These are phyloP conservation scores for Physocephala rufipes DNA, from an alignment of 2,888 invertebrate genomes.

Conservation along the genomic window DNA sequence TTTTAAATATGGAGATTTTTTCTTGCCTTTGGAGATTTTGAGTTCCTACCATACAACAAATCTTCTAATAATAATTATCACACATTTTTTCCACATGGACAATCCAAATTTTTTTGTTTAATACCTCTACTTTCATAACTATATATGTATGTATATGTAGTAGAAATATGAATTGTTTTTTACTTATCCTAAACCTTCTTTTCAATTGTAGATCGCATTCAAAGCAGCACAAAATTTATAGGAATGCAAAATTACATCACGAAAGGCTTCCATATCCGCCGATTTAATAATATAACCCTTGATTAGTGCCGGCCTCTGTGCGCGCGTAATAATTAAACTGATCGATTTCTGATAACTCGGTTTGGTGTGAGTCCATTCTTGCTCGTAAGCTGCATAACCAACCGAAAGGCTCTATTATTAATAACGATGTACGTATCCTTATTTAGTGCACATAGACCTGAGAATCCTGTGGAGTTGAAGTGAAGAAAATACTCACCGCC, in stretches of 20 bases:
- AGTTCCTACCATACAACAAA: too few species aligned
- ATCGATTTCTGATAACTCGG: conserved; percentile 19
- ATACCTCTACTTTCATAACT: not conserved
- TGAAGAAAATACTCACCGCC: too few species aligned
- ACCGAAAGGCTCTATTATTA: conserved; percentile 18
- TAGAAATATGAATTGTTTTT: not conserved
- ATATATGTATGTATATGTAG: not conserved
- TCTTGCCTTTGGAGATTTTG: not conserved
- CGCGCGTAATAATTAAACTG: conserved; percentile 8
- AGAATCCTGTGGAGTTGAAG: too few species aligned
- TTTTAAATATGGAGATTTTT: not conserved
- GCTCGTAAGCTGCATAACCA: conserved; percentile 25
- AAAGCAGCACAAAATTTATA: conserved; percentile 19
- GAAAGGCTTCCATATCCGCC: conserved; percentile 18
- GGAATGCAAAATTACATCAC: not conserved
- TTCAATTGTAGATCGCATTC: not conserved
- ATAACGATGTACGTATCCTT: too few species aligned
- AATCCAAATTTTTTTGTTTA: too few species aligned
- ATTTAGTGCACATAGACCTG: too few species aligned
- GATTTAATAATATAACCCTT: conserved; percentile 23
- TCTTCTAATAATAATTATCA: too few species aligned
- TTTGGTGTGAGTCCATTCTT: conserved; percentile 19
- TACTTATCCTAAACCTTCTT: not conserved
- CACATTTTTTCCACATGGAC: too few species aligned
- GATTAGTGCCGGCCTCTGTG: conserved; percentile 26